These are phyloP conservation scores for Patella vulgata DNA, from an alignment of 1,140 invertebrate species.

Conservation along the genomic window DNA sequence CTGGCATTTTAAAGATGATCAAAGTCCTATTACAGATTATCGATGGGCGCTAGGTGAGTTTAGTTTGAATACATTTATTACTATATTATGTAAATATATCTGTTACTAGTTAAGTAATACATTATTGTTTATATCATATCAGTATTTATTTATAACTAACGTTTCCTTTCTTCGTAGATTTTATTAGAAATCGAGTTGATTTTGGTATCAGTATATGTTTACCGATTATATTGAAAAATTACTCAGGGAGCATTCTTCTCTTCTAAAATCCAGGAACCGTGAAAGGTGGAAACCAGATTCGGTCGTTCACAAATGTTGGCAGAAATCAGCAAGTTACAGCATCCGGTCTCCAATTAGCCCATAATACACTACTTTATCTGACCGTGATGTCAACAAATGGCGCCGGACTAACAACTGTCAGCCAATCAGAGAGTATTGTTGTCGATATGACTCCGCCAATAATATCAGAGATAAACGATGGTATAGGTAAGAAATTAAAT, in stretches of 20 bases:
- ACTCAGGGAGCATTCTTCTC: neutral
- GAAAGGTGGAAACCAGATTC: constrained; percentile 43
- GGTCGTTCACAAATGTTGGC: constrained; percentile 40
- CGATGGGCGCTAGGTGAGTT: constrained; percentile 45
- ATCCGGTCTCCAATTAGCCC: constrained; percentile 27
- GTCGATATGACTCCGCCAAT: constrained; percentile 44
- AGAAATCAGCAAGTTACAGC: constrained; percentile 32
- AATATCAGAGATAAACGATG: constrained; percentile 37
- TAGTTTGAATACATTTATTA: too few species aligned
- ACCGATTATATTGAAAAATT: too few species aligned
- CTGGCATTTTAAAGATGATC: constrained; percentile 39
- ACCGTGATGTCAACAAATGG: constrained; percentile 48
- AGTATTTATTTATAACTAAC: neutral
- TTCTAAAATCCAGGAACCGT: constrained; percentile 30
- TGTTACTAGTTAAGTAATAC: too few species aligned
- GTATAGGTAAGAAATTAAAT: constrained; percentile 18
- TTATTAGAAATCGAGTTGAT: too few species aligned
- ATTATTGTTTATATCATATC: too few species aligned
- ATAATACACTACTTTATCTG: constrained; percentile 36
- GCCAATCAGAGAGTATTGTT: constrained; percentile 35
- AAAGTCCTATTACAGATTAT: constrained; percentile 38
- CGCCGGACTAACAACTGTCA: constrained; percentile 36
- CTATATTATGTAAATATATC: too few species aligned
- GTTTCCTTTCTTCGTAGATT: neutral
- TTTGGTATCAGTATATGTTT: too few species aligned